phyloP scores from a whole-genome alignment of 2,888 invertebrate species.

The Scrobipalpa costella region DNA sequence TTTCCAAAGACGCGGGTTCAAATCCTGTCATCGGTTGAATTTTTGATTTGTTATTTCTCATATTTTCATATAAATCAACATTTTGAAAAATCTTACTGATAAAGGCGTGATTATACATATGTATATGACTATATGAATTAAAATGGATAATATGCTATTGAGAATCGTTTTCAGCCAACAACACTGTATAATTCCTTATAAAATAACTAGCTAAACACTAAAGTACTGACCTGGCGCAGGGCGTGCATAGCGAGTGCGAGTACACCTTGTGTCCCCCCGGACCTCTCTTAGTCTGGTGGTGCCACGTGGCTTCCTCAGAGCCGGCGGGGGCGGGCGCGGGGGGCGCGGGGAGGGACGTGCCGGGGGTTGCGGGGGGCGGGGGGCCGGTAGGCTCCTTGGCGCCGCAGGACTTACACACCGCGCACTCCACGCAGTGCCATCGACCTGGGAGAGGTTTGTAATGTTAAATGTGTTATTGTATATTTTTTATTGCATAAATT shows the following conservation, averaged over 20 bases:
- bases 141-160: no score
- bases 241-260: conserved; percentile 84
- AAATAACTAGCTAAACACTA: no score
- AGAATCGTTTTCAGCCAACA: background rate
- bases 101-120: no score
- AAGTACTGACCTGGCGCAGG: conserved; percentile 83
- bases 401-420: conserved; percentile 84
- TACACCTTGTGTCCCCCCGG: conserved; percentile 76
- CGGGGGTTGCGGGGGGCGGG: conserved; percentile 39
- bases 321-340: conserved; percentile 48
- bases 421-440: conserved; percentile 94
- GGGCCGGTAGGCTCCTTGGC: conserved; percentile 75
- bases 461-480: no score
- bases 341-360: conserved; percentile 48
- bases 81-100: no score
- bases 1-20: no score
- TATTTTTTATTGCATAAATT: no score
- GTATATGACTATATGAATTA: no score
- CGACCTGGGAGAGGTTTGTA: conserved; percentile 70
- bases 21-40: no score
- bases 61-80: no score
- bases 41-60: no score
- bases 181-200: no score
- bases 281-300: conserved; percentile 75
- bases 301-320: conserved; percentile 53